phyloP scores from a whole-genome alignment of 2,888 invertebrate genomes.

The Lysandra coridon region DNA sequence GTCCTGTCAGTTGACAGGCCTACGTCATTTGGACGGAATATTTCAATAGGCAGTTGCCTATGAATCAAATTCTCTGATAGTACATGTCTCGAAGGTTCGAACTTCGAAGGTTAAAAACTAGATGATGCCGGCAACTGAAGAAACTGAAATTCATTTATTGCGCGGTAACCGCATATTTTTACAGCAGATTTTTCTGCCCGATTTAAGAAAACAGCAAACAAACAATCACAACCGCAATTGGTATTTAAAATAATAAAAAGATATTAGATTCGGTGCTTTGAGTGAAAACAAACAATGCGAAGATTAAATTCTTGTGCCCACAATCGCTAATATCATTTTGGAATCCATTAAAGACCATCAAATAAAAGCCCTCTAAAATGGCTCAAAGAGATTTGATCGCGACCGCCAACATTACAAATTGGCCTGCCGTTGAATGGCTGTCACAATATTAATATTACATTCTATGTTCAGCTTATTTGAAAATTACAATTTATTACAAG shows the following conservation, averaged over 20 bases:
- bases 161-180: too few relatives aligned
- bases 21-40: too few relatives aligned
- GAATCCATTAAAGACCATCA: conserved; percentile 21
- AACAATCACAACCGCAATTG: background rate
- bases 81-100: too few relatives aligned
- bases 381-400: conserved; percentile 6
- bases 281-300: conserved; percentile 8
- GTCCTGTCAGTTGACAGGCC: too few relatives aligned
- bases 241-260: conserved; percentile 1
- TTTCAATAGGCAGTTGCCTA: too few relatives aligned
- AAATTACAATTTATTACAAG: background rate
- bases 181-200: background rate
- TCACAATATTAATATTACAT: background rate
- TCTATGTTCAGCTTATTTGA: background rate
- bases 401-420: background rate
- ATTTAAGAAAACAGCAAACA: background rate
- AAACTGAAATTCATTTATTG: too few relatives aligned
- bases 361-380: conserved; percentile 7
- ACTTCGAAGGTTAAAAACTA: too few relatives aligned
- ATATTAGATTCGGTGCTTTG: background rate
- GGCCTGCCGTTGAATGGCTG: background rate
- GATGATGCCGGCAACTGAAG: too few relatives aligned
- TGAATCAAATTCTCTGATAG: too few relatives aligned
- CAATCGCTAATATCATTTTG: conserved; percentile 11
- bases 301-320: conserved; percentile 4